Evolutionary conservation across 1,140 invertebrate genomes (phyloP).

Genomic region (Sminthurinus signatus): DNA sequence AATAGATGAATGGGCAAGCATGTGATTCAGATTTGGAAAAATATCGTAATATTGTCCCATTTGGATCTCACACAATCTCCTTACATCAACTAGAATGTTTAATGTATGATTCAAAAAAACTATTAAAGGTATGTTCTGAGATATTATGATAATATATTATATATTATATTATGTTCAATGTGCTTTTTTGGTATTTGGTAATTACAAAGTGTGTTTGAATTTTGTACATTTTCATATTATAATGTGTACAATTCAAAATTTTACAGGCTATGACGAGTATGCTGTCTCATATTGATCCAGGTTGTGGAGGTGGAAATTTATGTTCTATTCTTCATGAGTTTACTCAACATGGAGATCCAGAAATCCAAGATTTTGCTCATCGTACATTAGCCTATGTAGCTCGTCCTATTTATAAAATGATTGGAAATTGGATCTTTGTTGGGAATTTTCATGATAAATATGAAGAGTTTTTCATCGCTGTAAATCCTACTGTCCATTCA

Average conservation of each 20-base stretch:
- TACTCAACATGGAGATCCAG: constrained; percentile 4
- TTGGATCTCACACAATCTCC: background rate
- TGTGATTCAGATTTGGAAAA: background rate
- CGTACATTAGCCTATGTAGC: background rate
- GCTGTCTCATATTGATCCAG: background rate
- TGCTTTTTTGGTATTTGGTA: too few relatives aligned
- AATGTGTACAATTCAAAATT: background rate
- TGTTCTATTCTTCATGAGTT: constrained; percentile 8
- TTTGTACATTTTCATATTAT: too few relatives aligned
- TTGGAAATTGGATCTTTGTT: constrained; percentile 4
- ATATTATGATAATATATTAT: too few relatives aligned
- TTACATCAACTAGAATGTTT: constrained; percentile 12
- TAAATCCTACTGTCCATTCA: background rate
- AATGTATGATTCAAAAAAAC: constrained; percentile 4
- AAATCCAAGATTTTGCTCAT: constrained; percentile 6
- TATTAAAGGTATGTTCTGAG: background rate
- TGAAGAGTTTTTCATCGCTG: constrained; percentile 8
- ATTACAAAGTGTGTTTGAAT: too few relatives aligned
- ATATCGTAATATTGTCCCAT: constrained; percentile 1
- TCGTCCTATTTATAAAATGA: constrained; percentile 3
- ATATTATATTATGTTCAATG: too few relatives aligned
- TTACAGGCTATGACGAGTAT: constrained; percentile 3
- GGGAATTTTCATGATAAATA: constrained; percentile 5
- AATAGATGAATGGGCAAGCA: background rate
- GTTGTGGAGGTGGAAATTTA: background rate